Evolutionary conservation across 2,888 invertebrate species (phyloP), one percentile per base, ranked within the genome.

Genomic region (Macrosoma leucophasiata): DNA sequence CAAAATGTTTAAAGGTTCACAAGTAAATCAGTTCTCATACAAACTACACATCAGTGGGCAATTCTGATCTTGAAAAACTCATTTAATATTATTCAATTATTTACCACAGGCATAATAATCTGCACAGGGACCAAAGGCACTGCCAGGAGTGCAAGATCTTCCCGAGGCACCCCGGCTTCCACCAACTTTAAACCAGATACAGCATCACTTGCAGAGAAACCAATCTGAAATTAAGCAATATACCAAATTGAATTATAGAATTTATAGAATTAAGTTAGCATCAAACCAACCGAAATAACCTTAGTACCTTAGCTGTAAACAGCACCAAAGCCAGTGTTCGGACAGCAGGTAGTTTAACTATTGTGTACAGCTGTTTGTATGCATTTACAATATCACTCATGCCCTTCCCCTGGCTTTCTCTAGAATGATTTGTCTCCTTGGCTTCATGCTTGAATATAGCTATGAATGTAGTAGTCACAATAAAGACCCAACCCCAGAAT

Each of bases 111-210:
- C 63, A 99, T 85, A 29, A 97, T 72, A 37, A 97, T 94, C 79
- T 98, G 98, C 24, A 99, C 84, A 7, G 99, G 98, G 28, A 97
- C 93, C 65, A 99, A 82, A 8, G 98, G 97, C 19, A 99, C 90
- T 1, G 95, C 96, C 59, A 99, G 86, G 33, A 98, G 77, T 0
- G 98, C 98, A 35, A 99, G 78, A 53, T 94, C 93, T 67, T 98
- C 98, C 60, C 96, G 95, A 0, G 97, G 96, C 28, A 99, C 94
- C 8, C 99, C 99, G 13, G 93, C 93, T 72, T 98, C 98, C 1
- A 98, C 94, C 28, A 99, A 82, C 75, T 99, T 99, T 40, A 99
- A 84, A 2, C 95, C 93, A 11, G 98, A 95, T 1, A 98, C 95
- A 12, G 95, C 93, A 82, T 99, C 99, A 40, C 95, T 93, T 1